Evolutionary conservation across 37 sponge, comb jelly and placozoan species (phyloP).

Genomic region (Petrosia ficiformis): DNA sequence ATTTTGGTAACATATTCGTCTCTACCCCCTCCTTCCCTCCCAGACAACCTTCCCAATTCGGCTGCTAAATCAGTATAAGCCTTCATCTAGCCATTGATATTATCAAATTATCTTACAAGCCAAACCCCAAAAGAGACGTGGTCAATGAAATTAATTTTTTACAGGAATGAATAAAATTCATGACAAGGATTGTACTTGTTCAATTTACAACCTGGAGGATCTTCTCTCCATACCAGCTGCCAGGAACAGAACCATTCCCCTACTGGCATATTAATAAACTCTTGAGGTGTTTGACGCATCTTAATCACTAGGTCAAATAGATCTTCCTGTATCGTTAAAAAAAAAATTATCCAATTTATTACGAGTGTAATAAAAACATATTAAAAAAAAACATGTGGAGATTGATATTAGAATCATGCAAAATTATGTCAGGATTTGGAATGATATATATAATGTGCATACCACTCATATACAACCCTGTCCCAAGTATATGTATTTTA

Average conservation of each 20-base stretch:
- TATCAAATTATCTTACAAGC: too few species aligned
- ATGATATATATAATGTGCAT: too few species aligned
- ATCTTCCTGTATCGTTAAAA: conserved; percentile 42
- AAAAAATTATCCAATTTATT: neutral
- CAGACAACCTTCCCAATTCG: conserved; percentile 53
- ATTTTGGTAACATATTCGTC: conserved; percentile 60
- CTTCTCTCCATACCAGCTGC: conserved; percentile 73
- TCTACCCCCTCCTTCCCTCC: conserved; percentile 21
- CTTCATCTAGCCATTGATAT: too few species aligned
- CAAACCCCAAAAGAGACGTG: too few species aligned
- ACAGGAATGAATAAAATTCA: too few species aligned
- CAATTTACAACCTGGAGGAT: conserved; percentile 33
- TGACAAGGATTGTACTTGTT: conserved; percentile 62
- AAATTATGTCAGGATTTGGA: too few species aligned
- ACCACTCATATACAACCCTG: too few species aligned
- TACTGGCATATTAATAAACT: conserved; percentile 19
- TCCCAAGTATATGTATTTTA: too few species aligned
- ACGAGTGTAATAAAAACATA: neutral
- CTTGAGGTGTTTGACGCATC: conserved; percentile 29
- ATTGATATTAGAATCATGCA: too few species aligned
- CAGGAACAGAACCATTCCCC: conserved; percentile 47
- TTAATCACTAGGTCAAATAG: conserved; percentile 69
- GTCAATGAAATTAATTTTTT: too few species aligned
- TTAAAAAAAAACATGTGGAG: neutral
- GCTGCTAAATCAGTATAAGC: too few species aligned